Evolutionary conservation across 2,113 vertebrate species (phyloP), one percentile per base, ranked within the genome.

Genomic region (Odontophorus gujanensis): DNA sequence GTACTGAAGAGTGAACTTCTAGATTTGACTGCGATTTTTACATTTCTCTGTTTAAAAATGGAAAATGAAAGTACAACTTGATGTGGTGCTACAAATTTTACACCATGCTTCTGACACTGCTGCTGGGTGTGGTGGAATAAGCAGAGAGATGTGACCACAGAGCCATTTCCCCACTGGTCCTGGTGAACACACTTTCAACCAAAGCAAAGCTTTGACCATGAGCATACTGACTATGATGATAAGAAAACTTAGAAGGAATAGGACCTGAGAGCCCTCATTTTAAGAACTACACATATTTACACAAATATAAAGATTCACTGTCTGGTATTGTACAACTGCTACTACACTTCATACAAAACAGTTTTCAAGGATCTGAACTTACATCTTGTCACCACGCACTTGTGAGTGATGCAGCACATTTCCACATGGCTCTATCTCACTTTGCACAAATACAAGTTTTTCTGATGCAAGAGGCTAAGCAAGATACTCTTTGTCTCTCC

Each of bases 61-160:
- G 38, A 57, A 83, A 92, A 78, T 2, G 3, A 47, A 85, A 81
- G n/a, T 24, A 53, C 36, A 68, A 1, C 0, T 17, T 65, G 50
- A 62, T 9, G 38, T 0, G 0, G 59, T 24, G 9, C 1, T 0
- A 55, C 3, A 7, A 63, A 75, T 84, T 81, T 40, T 36, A 59
- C 4, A 8, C 38, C 25, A 13, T 6, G 25, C 34, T 80, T 87
- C 47, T 65, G 53, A n/a, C 13, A 28, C 9, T 1, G 5, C 30
- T 50, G 21, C 65, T n/a, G 20, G 25, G 14, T n/a, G 24, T 4
- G 16, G 26, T n/a, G 45, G 45, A 32, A 81, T 32, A 62, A 53
- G n/a, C 50, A 15, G 80, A 81, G 36, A 87, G n/a, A 71, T 6
- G 11, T 20, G 18, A 83, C 2, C 68, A 45, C 26, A 48, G 24